phyloP scores from a whole-genome alignment of 92 coral and sea anemone species.

The Zoanthus sansibaricus region DNA sequence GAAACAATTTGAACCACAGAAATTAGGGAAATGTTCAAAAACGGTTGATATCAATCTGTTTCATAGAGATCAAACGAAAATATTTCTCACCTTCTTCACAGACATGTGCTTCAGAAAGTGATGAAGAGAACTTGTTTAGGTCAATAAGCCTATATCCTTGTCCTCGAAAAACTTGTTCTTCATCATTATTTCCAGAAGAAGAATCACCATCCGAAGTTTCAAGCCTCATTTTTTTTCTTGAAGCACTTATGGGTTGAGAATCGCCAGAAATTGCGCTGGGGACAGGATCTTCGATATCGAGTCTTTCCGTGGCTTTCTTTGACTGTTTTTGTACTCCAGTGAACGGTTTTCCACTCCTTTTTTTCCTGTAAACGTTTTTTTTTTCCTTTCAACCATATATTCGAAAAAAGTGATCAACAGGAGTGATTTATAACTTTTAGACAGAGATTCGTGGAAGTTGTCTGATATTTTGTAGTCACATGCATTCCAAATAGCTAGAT shows the following conservation, averaged over 20 bases:
- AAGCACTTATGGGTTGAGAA: constrained; percentile 27
- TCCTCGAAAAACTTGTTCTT: constrained; percentile 14
- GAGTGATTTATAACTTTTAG: neutral
- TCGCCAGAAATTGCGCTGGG: constrained; percentile 12
- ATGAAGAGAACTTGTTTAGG: constrained; percentile 57
- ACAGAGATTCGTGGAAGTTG: neutral
- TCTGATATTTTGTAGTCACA: neutral
- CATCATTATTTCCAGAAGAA: constrained; percentile 18
- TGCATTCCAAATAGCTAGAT: neutral
- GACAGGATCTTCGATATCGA: neutral
- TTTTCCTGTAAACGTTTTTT: constrained; percentile 12
- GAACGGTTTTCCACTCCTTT: constrained; percentile 16
- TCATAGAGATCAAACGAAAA: constrained; percentile 7
- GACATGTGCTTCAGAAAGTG: constrained; percentile 56
- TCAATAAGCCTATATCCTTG: constrained; percentile 59
- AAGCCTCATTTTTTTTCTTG: constrained; percentile 19
- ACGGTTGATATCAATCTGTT: constrained; percentile 28
- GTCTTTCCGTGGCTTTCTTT: neutral
- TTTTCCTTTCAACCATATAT: constrained; percentile 11
- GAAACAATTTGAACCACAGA: constrained; percentile 19
- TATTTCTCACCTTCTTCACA: constrained; percentile 61
- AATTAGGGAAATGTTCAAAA: constrained; percentile 14
- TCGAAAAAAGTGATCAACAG: neutral
- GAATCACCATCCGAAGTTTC: constrained; percentile 15
- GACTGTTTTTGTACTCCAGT: constrained; percentile 16